phyloP scores from a whole-genome alignment of 2,113 vertebrate species.

The Salvelinus alpinus region DNA sequence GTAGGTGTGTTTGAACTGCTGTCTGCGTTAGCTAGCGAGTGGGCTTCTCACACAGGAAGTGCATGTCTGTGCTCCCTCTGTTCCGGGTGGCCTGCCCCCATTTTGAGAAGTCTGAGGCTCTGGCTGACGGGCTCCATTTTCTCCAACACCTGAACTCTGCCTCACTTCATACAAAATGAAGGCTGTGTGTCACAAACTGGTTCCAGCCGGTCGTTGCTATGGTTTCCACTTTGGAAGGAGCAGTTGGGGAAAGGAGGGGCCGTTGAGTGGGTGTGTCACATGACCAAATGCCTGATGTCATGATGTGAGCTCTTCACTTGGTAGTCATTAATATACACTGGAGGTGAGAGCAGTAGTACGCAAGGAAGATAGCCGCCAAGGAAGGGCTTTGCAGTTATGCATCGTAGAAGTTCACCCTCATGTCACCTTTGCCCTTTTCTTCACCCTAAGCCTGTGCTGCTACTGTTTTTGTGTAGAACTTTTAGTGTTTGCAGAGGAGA shows the following conservation, averaged over 20 bases:
- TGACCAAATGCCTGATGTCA: slow-evolving; percentile 84
- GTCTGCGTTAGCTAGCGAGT: slow-evolving; percentile 25
- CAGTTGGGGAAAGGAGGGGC: slow-evolving; percentile 74
- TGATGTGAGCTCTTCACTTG: slow-evolving; percentile 72
- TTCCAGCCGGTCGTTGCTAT: slow-evolving; percentile 88
- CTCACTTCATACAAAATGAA: slow-evolving; percentile 87
- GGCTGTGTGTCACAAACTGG: slow-evolving; percentile 85
- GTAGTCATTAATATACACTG: slow-evolving; percentile 72
- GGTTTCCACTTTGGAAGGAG: slow-evolving; percentile 83
- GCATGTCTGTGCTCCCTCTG: slow-evolving; percentile 38
- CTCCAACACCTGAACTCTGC: slow-evolving; percentile 82
- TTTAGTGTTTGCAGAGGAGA: too few species aligned
- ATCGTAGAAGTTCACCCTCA: slow-evolving; percentile 12
- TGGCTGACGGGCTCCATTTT: slow-evolving; percentile 79
- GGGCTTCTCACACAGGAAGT: slow-evolving; percentile 68
- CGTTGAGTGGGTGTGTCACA: slow-evolving; percentile 74
- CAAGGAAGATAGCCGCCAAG: slow-evolving; percentile 39
- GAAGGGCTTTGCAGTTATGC: slow-evolving; percentile 8
- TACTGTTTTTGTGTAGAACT: too few species aligned
- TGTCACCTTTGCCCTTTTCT: slow-evolving; percentile 56
- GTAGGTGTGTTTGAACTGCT: neutral
- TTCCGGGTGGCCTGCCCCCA: slow-evolving; percentile 47
- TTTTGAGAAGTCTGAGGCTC: slow-evolving; percentile 65
- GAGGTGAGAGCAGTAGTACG: slow-evolving; percentile 67
- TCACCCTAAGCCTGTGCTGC: slow-evolving; percentile 22